Evolutionary conservation across 37 sponge, comb jelly and placozoan species (phyloP).

Genomic region (Amphimedon queenslandica): DNA sequence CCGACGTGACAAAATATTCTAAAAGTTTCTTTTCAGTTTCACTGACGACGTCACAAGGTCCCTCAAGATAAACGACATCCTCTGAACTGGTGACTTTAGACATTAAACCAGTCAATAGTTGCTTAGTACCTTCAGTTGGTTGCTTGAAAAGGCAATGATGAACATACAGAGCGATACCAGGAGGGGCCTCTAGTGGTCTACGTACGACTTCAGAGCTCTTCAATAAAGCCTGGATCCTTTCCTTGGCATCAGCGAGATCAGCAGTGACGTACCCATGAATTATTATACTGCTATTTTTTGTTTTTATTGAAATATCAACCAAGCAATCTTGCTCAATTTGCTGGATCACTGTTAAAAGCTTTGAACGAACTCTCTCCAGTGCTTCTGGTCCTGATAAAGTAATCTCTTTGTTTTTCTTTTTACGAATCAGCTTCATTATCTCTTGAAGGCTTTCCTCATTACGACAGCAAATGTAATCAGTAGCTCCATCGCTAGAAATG

Average conservation of each 20-base stretch:
- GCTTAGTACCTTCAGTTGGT: neutral
- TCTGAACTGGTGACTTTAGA: neutral
- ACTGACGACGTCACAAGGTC: neutral
- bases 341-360: neutral
- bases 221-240: neutral
- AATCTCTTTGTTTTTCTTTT: too few species aligned
- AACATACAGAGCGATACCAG: neutral
- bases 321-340: neutral
- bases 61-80: neutral
- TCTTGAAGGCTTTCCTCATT: too few species aligned
- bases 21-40: neutral
- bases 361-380: neutral
- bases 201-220: neutral
- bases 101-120: neutral
- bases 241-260: neutral
- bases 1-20: neutral
- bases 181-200: neutral
- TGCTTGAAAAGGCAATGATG: neutral
- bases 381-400: too few species aligned
- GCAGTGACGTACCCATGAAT: neutral
- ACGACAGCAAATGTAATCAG: too few species aligned
- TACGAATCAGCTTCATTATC: too few species aligned
- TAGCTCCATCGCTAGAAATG: too few species aligned
- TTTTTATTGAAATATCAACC: neutral
- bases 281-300: neutral